phyloP scores from a whole-genome alignment of 1,140 invertebrate species.

The Megalopta genalis region DNA sequence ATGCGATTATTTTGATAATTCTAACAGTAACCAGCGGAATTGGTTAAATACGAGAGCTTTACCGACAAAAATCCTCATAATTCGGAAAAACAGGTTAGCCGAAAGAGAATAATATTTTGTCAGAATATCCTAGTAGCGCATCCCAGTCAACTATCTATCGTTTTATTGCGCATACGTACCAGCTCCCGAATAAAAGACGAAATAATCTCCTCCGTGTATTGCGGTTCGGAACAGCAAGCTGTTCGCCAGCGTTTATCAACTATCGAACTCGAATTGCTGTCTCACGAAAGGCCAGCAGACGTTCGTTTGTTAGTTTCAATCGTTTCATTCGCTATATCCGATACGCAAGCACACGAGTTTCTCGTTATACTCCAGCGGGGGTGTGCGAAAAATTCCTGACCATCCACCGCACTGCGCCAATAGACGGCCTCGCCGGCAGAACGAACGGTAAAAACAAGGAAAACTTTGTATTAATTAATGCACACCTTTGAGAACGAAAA shows the following conservation, averaged over 20 bases:
- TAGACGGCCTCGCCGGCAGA: background rate
- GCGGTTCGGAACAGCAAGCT: background rate
- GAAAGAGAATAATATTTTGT: background rate
- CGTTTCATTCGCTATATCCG: too few relatives aligned
- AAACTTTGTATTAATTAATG: constrained; percentile 38
- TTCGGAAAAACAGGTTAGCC: background rate
- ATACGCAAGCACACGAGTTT: too few relatives aligned
- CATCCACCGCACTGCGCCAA: background rate
- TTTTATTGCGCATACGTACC: constrained; percentile 1
- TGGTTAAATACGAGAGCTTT: too few relatives aligned
- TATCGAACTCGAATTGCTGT: background rate
- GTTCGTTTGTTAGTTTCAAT: background rate
- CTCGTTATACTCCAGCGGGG: background rate
- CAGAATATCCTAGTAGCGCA: background rate
- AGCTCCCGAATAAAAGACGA: background rate
- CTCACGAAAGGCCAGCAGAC: background rate
- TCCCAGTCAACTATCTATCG: background rate
- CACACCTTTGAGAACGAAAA: constrained; percentile 11
- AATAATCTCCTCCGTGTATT: background rate
- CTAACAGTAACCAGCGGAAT: too few relatives aligned
- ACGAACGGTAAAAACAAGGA: background rate
- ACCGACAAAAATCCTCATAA: background rate
- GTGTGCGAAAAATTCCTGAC: background rate
- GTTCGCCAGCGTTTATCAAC: background rate
- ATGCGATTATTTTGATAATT: too few relatives aligned